Base-by-base conservation (phyloP, 2,888 invertebrate species). In the Galerucella pusilla region DNA sequence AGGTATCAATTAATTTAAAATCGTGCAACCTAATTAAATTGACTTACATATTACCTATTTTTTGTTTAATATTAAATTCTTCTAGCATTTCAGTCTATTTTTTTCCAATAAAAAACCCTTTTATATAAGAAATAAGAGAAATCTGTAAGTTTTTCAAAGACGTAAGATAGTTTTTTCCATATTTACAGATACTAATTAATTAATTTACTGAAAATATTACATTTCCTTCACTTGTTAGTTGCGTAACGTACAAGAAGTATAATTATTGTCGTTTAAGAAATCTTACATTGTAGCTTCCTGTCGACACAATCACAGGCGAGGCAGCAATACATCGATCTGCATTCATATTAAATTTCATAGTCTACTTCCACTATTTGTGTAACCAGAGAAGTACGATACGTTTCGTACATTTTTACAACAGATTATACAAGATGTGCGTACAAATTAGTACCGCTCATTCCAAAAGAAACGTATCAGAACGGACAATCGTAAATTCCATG, bases 241-340 rank as follows among this genome's bases (percentile, higher is more conserved):
- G n/a, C 54, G n/a, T 54, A 54, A 54, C 16, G 20, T 57, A 20
- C 49, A 49, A 49, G 28, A 49, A 49, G 28, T 28, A 20, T 46
- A 49, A 49, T 49, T 49, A 49, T 54, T 57, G 57, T 57, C 57
- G 20, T 57, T 57, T 57, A 20, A 57, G 57, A 57, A 57, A 57
- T 57, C 57, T 57, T 16, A 57, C 57, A 11, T 20, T 57, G 57
- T 57, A 57, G 57, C 57, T 57, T 57, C 57, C 57, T 57, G 57
- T 20, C 57, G 57, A 57, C 57, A 57, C 57, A 57, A 57, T 57
- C 57, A 10, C 9, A 57, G 57, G 57, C 20, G 57, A 57, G 57
- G 20, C 57, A 42, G 35, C 35, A 42, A 42, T 7, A 57, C 16
- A 57, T 57, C 20, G 57, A 57, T 57, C 57, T 57, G 10, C 20